These are phyloP conservation scores for Leucozona laternaria DNA, from an alignment of 2,888 invertebrate genomes.

Conservation along the genomic window DNA sequence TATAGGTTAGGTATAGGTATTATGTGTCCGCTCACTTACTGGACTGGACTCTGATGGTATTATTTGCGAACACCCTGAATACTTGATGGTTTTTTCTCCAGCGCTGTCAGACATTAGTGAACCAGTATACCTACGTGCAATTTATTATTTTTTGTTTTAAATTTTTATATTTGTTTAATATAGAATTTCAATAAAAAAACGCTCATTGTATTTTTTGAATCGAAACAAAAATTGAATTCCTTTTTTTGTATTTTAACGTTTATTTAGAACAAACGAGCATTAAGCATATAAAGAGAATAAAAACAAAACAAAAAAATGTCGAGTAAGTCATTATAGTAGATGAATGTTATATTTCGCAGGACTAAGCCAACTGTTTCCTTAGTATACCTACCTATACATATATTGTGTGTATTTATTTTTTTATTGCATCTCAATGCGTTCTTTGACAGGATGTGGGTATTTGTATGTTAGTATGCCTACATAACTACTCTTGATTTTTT, in stretches of 20 bases:
- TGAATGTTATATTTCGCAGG: neutral
- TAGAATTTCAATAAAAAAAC: neutral
- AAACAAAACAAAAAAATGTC: conserved; percentile 2
- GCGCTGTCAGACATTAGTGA: too few relatives aligned
- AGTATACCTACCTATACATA: neutral
- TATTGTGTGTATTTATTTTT: conserved; percentile 7
- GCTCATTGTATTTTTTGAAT: neutral
- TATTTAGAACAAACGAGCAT: neutral
- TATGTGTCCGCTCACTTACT: too few relatives aligned
- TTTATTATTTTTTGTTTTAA: neutral
- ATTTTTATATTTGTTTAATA: neutral
- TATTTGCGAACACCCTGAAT: too few relatives aligned
- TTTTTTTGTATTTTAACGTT: neutral
- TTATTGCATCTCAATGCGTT: conserved; percentile 10
- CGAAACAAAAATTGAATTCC: neutral
- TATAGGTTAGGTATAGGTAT: too few relatives aligned
- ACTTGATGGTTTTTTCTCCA: too few relatives aligned
- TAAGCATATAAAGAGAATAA: neutral
- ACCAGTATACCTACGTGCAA: neutral
- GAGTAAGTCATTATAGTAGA: conserved; percentile 2
- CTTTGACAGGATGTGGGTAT: conserved; percentile 9
- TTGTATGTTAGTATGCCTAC: conserved; percentile 16
- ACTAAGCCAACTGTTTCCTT: conserved; percentile 7
- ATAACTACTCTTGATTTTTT: conserved; percentile 7
- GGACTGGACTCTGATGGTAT: too few relatives aligned